These are phyloP conservation scores for Pimpla rufipes DNA, from an alignment of 2,888 invertebrate species.

Conservation along the genomic window DNA sequence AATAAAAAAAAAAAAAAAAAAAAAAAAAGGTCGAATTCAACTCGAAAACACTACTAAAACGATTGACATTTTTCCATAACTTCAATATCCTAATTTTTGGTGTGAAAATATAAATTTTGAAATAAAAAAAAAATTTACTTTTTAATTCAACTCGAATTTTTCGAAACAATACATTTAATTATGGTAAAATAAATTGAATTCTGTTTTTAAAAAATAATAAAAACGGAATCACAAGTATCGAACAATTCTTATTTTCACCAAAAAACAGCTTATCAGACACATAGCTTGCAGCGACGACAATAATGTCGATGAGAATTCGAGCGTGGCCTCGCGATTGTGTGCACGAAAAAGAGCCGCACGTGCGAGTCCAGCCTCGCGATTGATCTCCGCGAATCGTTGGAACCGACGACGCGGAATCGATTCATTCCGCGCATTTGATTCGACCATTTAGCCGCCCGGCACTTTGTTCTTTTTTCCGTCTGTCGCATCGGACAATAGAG, in stretches of 20 bases:
- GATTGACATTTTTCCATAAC: no score
- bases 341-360: background rate
- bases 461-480: slow-evolving; percentile 30
- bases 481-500: slow-evolving; percentile 45
- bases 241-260: background rate
- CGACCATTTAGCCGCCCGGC: slow-evolving; percentile 7
- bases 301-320: background rate
- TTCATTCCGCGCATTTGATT: slow-evolving; percentile 20
- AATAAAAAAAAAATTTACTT: no score
- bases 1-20: no score
- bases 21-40: no score
- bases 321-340: background rate
- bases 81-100: no score
- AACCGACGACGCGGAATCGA: slow-evolving; percentile 18
- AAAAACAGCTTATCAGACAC: slow-evolving; percentile 13
- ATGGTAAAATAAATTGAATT: no score
- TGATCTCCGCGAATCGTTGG: background rate
- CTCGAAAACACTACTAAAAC: no score
- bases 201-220: no score
- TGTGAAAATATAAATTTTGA: no score
- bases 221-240: background rate
- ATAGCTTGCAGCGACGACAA: background rate
- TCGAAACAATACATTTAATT: no score
- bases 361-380: background rate
- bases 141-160: no score